phyloP scores from a whole-genome alignment of 2,797 vertebrate species.

The Leptatherina wallacei region DNA sequence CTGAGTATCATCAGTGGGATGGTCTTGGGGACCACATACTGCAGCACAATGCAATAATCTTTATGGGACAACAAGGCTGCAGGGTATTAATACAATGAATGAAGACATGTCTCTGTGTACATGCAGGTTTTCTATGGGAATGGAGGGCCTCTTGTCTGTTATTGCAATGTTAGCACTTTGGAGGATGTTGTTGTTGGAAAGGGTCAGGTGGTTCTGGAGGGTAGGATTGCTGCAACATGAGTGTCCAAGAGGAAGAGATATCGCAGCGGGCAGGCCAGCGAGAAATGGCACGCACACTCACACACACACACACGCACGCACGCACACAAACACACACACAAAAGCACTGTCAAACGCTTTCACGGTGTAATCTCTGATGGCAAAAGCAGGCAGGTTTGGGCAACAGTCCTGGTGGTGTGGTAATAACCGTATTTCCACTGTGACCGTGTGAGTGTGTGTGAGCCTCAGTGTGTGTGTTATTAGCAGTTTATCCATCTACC shows the following conservation, averaged over 20 bases:
- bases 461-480: constrained; percentile 50
- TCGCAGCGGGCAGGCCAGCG: constrained; percentile 72
- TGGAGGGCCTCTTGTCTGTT: constrained; percentile 32
- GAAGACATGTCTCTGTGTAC: constrained; percentile 37
- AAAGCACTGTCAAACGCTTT: constrained; percentile 52
- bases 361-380: constrained; percentile 77
- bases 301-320: constrained; percentile 27
- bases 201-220: constrained; percentile 61
- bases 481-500: constrained; percentile 65
- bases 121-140: constrained; percentile 52
- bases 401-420: constrained; percentile 68
- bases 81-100: constrained; percentile 59
- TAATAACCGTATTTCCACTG: constrained; percentile 75
- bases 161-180: constrained; percentile 53
- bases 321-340: constrained; percentile 32
- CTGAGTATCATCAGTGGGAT: constrained; percentile 41
- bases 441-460: constrained; percentile 48
- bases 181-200: constrained; percentile 57
- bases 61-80: constrained; percentile 21
- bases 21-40: constrained; percentile 34
- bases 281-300: constrained; percentile 55
- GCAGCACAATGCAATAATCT: constrained; percentile 53
- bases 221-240: constrained; percentile 29
- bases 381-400: constrained; percentile 75
- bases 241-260: constrained; percentile 67